Evolutionary conservation across 2,888 invertebrate species (phyloP).

Genomic region (Agriopis marginaria): DNA sequence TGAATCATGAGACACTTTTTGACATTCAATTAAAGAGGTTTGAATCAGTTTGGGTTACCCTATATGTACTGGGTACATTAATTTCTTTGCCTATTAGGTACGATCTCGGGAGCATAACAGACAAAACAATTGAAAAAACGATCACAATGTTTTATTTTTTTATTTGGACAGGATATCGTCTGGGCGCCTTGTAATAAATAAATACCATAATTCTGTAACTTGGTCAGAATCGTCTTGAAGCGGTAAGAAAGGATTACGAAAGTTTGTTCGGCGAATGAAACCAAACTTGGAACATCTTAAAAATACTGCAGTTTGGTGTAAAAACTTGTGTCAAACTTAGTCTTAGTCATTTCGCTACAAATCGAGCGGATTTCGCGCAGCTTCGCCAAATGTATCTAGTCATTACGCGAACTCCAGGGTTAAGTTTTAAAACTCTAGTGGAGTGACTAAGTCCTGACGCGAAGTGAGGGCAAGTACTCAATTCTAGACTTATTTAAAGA

Average conservation of each 20-base stretch:
- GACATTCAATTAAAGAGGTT: too few relatives aligned
- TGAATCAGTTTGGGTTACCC: too few relatives aligned
- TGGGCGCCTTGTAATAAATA: too few relatives aligned
- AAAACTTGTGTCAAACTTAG: constrained; percentile 35
- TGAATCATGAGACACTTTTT: too few relatives aligned
- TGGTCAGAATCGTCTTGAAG: not conserved
- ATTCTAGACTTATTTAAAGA: constrained; percentile 57
- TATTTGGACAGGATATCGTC: too few relatives aligned
- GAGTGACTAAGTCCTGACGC: constrained; percentile 52
- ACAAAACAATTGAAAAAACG: too few relatives aligned
- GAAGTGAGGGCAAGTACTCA: constrained; percentile 50
- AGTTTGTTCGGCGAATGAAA: not conserved
- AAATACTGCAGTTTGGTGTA: constrained; percentile 1
- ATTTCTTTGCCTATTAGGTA: too few relatives aligned
- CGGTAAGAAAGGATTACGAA: not conserved
- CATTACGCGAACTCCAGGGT: constrained; percentile 57
- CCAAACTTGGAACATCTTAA: not conserved
- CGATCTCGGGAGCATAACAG: too few relatives aligned
- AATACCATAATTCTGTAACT: not conserved
- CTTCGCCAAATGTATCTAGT: constrained; percentile 49
- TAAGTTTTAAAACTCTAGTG: constrained; percentile 53
- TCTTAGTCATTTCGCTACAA: constrained; percentile 34
- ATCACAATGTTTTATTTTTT: too few relatives aligned
- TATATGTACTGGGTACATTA: too few relatives aligned
- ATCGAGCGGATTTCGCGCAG: constrained; percentile 33